Percentiles rank a stretch among this genome's conserved stretches.
Evolutionary conservation across 2,113 vertebrate genomes (phyloP).

Genomic region (Eira barbara): DNA sequence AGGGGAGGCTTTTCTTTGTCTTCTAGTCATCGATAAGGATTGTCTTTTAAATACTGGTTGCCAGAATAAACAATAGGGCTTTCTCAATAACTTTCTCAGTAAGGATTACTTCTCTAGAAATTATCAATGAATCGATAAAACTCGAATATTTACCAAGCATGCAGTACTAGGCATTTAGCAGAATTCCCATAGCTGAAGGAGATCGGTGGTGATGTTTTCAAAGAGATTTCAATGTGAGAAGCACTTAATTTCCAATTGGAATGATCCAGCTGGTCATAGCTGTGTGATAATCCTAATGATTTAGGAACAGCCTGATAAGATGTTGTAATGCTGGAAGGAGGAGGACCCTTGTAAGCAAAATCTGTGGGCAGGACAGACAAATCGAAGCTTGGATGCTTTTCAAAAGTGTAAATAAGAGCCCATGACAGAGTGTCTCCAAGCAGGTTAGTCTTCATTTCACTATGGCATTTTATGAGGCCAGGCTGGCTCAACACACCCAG

Average conservation of each 20-base stretch:
- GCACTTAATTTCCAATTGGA: constrained; percentile 48
- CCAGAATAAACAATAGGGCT: neutral
- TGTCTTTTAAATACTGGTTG: neutral
- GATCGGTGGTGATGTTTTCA: neutral
- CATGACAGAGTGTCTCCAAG: neutral
- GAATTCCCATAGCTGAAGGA: neutral
- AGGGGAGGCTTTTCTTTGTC: neutral
- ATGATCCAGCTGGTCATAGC: neutral
- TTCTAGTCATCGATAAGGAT: neutral
- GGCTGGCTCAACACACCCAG: neutral
- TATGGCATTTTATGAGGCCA: constrained; percentile 15
- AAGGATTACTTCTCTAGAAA: constrained; percentile 48
- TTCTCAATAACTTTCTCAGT: neutral
- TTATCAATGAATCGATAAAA: neutral
- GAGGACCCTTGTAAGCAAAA: neutral
- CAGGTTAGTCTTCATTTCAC: constrained; percentile 13
- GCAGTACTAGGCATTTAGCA: neutral
- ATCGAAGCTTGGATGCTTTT: neutral
- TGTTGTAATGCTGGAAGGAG: neutral
- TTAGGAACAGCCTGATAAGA: neutral
- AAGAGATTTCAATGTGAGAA: constrained; percentile 12
- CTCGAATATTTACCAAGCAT: neutral
- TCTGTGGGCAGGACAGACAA: neutral
- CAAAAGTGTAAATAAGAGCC: constrained; percentile 3
- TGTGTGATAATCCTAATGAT: constrained; percentile 6